These are phyloP conservation scores for Ferrisia virgata DNA, from an alignment of 2,888 invertebrate genomes.

Conservation along the genomic window DNA sequence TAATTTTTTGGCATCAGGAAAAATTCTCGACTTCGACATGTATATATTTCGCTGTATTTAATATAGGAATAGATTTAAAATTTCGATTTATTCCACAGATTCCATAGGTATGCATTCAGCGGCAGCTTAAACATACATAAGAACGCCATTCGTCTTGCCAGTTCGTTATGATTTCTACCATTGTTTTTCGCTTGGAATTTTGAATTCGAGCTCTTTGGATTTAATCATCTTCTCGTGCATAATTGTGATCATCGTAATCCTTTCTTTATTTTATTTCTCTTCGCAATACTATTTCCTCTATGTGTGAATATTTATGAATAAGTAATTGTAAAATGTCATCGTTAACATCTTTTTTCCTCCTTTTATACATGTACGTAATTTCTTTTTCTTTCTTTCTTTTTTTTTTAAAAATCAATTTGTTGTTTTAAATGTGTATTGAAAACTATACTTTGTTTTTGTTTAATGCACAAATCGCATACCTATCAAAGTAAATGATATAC, in stretches of 20 bases:
- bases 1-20: too few relatives aligned
- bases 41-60: too few relatives aligned
- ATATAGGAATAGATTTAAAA: too few relatives aligned
- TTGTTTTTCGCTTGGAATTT: not conserved
- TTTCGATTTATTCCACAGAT: conserved; percentile 39
- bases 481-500: not conserved
- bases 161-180: not conserved
- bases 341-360: not conserved
- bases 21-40: too few relatives aligned
- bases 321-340: not conserved
- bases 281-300: not conserved
- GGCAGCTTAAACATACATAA: conserved; percentile 47
- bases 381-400: not conserved
- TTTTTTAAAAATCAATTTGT: not conserved
- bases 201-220: not conserved
- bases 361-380: not conserved
- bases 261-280: not conserved
- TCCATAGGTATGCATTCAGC: conserved; percentile 49
- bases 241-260: conserved; percentile 5
- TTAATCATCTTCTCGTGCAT: not conserved
- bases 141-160: conserved; percentile 18
- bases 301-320: not conserved
- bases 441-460: not conserved
- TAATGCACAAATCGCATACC: not conserved
- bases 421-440: not conserved